Evolutionary conservation across 2,113 vertebrate genomes (phyloP).

Genomic region (Fregata magnificens): DNA sequence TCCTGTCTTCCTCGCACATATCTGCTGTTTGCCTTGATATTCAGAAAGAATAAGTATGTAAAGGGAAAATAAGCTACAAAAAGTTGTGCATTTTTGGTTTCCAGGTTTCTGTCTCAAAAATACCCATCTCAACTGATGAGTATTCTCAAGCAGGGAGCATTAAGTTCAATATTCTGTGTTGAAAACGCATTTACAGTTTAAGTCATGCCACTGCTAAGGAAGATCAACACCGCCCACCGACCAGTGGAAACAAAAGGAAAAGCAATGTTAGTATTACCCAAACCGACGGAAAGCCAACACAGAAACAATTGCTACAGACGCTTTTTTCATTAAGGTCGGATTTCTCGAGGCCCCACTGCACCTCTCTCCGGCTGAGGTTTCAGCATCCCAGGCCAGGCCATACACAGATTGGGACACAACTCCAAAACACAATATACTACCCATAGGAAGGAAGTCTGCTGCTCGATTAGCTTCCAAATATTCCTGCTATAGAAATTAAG

Average conservation of each 20-base stretch:
- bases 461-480: background rate
- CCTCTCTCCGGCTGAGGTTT: background rate
- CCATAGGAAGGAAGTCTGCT: constrained; percentile 32
- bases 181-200: background rate
- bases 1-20: background rate
- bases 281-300: background rate
- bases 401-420: background rate
- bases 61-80: background rate
- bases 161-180: background rate
- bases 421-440: constrained; percentile 5
- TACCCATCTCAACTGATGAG: background rate
- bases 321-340: background rate
- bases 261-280: background rate
- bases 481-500: background rate
- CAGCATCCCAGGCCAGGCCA: background rate
- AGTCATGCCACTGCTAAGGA: background rate
- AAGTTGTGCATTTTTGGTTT: background rate
- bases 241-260: background rate
- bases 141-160: background rate
- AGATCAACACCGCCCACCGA: background rate
- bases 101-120: background rate
- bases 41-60: background rate
- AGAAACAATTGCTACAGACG: background rate
- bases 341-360: background rate
- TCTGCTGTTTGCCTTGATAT: background rate